Evolutionary conservation across 1,140 invertebrate species (phyloP).

Genomic region (Scaptomyza graminum): DNA sequence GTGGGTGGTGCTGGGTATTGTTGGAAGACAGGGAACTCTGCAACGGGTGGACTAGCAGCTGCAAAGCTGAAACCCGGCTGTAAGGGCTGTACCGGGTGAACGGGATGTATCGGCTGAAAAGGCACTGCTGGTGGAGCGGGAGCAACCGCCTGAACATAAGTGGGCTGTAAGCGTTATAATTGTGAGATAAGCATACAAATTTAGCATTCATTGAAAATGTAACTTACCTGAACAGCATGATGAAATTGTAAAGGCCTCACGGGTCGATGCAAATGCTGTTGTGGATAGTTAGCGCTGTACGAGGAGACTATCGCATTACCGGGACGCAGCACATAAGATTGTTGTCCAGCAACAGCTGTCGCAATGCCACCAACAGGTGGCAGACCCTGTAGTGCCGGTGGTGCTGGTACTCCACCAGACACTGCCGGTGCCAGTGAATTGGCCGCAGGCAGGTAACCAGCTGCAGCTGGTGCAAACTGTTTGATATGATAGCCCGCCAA

Average conservation of each 20-base stretch:
- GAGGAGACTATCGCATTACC: slow-evolving; percentile 75
- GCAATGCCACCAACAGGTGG: slow-evolving; percentile 5
- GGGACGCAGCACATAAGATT: slow-evolving; percentile 68
- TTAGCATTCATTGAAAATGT: not conserved
- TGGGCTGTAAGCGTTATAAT: slow-evolving; percentile 16
- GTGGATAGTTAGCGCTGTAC: slow-evolving; percentile 78
- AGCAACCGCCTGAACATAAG: slow-evolving; percentile 21
- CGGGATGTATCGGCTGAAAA: slow-evolving; percentile 48
- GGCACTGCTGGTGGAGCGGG: slow-evolving; percentile 36
- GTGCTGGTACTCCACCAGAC: slow-evolving; percentile 8
- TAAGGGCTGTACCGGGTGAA: slow-evolving; percentile 53
- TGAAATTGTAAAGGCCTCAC: slow-evolving; percentile 64
- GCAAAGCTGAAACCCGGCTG: slow-evolving; percentile 44
- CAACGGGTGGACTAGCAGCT: slow-evolving; percentile 26
- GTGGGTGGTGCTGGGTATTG: slow-evolving; percentile 31
- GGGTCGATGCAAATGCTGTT: slow-evolving; percentile 67
- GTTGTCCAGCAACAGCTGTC: slow-evolving; percentile 22
- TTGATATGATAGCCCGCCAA: slow-evolving; percentile 54
- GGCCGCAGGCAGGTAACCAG: slow-evolving; percentile 30
- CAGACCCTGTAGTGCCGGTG: not conserved
- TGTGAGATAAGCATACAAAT: not conserved
- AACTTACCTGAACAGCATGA: slow-evolving; percentile 60
- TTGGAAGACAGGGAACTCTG: slow-evolving; percentile 38
- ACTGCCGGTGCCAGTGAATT: slow-evolving; percentile 19
- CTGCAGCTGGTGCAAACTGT: slow-evolving; percentile 25